Conservation (phyloP, 2,888 invertebrate species). For the Ochropleura plecta region DNA sequence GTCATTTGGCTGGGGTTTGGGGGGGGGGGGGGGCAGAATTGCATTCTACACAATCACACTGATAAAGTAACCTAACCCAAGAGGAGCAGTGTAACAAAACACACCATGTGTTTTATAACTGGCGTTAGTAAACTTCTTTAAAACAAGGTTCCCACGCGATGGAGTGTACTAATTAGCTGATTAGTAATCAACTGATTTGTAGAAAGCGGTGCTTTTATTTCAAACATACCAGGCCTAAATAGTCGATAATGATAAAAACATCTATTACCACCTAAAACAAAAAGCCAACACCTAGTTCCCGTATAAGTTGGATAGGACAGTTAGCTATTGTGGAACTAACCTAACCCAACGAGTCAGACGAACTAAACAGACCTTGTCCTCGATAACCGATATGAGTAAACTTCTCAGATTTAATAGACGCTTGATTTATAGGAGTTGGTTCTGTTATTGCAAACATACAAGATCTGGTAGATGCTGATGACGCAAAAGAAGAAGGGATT, state of each 20-base stretch:
- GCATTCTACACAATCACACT: too few species aligned
- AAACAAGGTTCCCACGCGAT: neutral
- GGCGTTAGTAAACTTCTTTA: constrained; percentile 40
- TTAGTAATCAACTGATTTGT: constrained; percentile 25
- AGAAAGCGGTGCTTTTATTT: constrained; percentile 9
- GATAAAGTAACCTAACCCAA: constrained; percentile 37
- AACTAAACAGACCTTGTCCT: constrained; percentile 28
- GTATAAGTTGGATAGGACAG: neutral
- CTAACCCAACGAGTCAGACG: constrained; percentile 23
- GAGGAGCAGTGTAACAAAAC: constrained; percentile 5
- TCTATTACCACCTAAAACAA: neutral
- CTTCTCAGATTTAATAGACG: constrained; percentile 34
- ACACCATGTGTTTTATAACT: constrained; percentile 22
- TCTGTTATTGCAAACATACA: constrained; percentile 18
- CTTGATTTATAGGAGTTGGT: constrained; percentile 23
- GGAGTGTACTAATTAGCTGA: constrained; percentile 7
- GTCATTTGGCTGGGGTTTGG: too few species aligned
- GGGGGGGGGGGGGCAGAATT: too few species aligned
- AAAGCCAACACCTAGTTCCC: neutral
- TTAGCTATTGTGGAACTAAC: constrained; percentile 14
- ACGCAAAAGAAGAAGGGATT: neutral
- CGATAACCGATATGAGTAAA: constrained; percentile 35
- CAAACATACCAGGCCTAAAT: constrained; percentile 11
- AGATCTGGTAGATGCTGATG: constrained; percentile 12
- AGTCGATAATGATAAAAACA: neutral